Percentiles rank a stretch among this genome's conserved stretches.
Evolutionary conservation across 2,888 invertebrate species (phyloP).

Genomic region (Sicus ferrugineus): DNA sequence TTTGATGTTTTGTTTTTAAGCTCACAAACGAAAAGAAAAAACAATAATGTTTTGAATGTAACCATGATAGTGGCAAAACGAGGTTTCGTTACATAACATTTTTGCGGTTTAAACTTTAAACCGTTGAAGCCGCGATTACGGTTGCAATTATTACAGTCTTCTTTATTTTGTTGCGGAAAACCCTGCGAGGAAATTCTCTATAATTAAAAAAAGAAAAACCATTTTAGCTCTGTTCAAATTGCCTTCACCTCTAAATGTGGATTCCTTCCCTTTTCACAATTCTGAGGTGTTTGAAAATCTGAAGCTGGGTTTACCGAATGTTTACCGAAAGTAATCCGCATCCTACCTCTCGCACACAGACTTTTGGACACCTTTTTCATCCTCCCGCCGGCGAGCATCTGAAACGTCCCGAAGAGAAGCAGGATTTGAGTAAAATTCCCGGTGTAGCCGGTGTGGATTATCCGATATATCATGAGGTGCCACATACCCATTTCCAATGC

Average conservation of each 20-base stretch:
- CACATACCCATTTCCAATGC: conserved; percentile 82
- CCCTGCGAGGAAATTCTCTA: too few relatives aligned
- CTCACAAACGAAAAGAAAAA: neutral
- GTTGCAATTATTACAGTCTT: neutral
- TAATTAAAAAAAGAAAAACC: too few relatives aligned
- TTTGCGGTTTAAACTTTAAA: neutral
- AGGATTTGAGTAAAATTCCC: conserved; percentile 82
- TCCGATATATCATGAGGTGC: conserved; percentile 80
- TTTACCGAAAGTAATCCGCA: neutral
- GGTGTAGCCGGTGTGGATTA: conserved; percentile 83
- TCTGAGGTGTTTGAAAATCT: conserved; percentile 1
- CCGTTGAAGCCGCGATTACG: neutral
- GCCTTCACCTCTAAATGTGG: too few relatives aligned
- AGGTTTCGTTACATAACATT: conserved; percentile 11
- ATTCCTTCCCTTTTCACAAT: neutral
- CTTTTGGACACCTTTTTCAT: conserved; percentile 59
- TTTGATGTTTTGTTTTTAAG: neutral
- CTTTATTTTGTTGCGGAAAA: too few relatives aligned
- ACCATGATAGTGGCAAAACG: neutral
- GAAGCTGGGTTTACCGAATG: neutral
- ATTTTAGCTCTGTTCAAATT: too few relatives aligned
- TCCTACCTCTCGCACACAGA: conserved; percentile 44
- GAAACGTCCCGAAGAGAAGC: conserved; percentile 61
- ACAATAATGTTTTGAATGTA: too few relatives aligned
- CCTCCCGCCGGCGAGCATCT: conserved; percentile 51